Conservation (phyloP, 1,140 invertebrate species). For the Neuroterus valhalla region DNA sequence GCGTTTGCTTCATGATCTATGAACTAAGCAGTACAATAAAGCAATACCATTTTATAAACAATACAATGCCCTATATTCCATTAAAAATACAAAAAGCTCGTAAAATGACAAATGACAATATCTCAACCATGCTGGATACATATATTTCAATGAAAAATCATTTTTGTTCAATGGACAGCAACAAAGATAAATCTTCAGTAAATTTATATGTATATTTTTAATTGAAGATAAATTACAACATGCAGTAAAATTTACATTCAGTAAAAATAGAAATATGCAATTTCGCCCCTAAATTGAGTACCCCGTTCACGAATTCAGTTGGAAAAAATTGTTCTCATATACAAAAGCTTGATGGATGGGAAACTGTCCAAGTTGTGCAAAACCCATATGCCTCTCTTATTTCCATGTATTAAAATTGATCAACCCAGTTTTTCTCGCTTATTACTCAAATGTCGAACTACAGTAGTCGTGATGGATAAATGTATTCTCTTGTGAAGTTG, state of each 20-base stretch:
- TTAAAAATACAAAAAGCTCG: too few relatives aligned
- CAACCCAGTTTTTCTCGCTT: not conserved
- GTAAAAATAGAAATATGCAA: conserved; percentile 1
- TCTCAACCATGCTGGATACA: too few relatives aligned
- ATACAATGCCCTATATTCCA: too few relatives aligned
- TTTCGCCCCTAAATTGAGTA: not conserved
- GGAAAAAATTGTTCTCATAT: conserved; percentile 2
- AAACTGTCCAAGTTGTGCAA: conserved; percentile 4
- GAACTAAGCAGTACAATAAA: too few relatives aligned
- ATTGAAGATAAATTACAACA: not conserved
- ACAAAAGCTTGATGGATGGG: conserved; percentile 4
- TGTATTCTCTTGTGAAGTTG: not conserved
- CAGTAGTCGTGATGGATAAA: conserved; percentile 10
- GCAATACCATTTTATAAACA: too few relatives aligned
- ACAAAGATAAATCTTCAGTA: too few relatives aligned
- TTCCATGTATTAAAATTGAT: conserved; percentile 17
- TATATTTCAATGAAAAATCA: too few relatives aligned
- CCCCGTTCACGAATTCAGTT: not conserved
- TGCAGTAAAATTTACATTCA: not conserved
- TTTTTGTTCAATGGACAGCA: too few relatives aligned
- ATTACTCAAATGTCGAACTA: not conserved
- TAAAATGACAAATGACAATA: too few relatives aligned
- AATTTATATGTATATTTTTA: too few relatives aligned
- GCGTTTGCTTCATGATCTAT: too few relatives aligned
- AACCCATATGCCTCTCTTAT: not conserved